These are phyloP conservation scores for Periparus ater DNA, from an alignment of 2,797 vertebrate species.

Conservation along the genomic window DNA sequence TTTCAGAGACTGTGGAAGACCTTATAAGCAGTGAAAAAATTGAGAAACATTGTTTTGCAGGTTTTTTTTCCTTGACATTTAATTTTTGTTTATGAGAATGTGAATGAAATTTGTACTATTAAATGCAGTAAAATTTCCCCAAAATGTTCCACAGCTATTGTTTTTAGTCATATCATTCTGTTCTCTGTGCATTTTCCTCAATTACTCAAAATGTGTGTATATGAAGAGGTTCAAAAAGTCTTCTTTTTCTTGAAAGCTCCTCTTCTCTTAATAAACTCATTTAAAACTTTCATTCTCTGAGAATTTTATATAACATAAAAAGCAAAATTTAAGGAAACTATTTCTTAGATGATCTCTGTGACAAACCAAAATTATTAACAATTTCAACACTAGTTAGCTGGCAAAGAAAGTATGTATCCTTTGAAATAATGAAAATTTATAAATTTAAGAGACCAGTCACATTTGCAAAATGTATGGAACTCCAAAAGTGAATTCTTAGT, in stretches of 20 bases:
- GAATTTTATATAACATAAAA: neutral
- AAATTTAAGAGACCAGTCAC: neutral
- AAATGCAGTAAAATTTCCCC: neutral
- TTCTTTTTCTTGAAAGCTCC: conserved; percentile 14
- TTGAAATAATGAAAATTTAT: conserved; percentile 4
- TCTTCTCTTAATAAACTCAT: neutral
- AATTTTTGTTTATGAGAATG: conserved; percentile 6
- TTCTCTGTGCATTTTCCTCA: neutral
- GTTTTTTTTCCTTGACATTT: neutral
- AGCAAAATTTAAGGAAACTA: neutral
- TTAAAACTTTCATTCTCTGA: neutral
- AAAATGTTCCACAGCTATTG: neutral
- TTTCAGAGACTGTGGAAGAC: neutral
- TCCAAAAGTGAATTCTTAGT: neutral
- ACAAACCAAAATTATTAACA: neutral
- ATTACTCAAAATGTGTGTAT: neutral
- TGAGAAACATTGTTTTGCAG: neutral
- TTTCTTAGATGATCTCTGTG: neutral
- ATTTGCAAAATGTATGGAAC: neutral
- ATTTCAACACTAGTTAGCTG: neutral
- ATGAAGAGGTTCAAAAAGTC: neutral
- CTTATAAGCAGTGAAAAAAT: neutral
- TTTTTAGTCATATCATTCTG: neutral
- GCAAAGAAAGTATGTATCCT: neutral
- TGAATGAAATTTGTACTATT: neutral